These are phyloP conservation scores for Paracyprichromis sp. DNA, from an alignment of 2,113 vertebrate species.

Conservation along the genomic window DNA sequence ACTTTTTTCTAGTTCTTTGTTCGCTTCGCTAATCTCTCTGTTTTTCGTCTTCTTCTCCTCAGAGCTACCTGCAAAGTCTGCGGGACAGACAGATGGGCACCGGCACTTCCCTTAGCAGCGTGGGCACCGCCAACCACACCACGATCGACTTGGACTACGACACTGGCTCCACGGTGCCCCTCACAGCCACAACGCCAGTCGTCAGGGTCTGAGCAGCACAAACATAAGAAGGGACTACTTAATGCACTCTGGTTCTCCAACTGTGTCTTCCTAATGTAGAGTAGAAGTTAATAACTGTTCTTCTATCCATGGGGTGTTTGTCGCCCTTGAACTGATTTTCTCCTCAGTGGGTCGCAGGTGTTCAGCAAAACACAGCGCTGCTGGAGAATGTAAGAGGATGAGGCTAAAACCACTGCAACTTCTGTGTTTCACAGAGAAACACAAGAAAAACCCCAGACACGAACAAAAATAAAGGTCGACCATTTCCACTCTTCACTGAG, in stretches of 20 bases:
- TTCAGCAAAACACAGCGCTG: neutral
- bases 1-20: neutral
- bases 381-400: neutral
- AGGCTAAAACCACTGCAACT: constrained; percentile 41
- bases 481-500: constrained; percentile 23
- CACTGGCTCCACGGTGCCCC: constrained; percentile 77
- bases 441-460: neutral
- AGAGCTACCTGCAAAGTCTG: constrained; percentile 88
- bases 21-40: neutral
- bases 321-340: neutral
- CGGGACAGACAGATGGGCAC: constrained; percentile 78
- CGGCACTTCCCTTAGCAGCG: constrained; percentile 74
- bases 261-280: constrained; percentile 10
- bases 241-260: neutral
- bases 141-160: constrained; percentile 79
- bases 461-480: constrained; percentile 9
- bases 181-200: constrained; percentile 70
- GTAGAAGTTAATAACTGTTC: neutral
- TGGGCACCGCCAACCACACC: constrained; percentile 68
- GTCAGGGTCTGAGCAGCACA: constrained; percentile 60
- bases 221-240: neutral
- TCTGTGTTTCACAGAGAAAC: constrained; percentile 18
- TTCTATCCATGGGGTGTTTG: neutral
- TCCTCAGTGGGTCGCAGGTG: neutral
- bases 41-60: neutral